Evolutionary conservation across 2,888 invertebrate genomes (phyloP).

Genomic region (Meliscaeva auricollis): DNA sequence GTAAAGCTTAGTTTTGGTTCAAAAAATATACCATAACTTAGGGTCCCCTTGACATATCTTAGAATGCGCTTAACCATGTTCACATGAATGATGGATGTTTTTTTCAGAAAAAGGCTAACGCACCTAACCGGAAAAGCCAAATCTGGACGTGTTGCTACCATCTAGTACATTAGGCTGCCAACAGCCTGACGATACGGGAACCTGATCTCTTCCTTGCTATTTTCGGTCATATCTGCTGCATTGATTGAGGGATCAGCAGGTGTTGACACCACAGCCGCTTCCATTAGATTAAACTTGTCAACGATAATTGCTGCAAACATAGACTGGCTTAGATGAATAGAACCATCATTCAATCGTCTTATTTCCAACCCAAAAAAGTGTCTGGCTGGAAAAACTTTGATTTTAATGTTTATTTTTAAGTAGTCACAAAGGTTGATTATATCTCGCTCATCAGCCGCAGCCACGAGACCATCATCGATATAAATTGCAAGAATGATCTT

Average conservation of each 20-base stretch:
- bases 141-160: constrained; percentile 28
- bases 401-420: constrained; percentile 81
- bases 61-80: constrained; percentile 24
- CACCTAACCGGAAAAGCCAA: constrained; percentile 16
- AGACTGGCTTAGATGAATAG: constrained; percentile 5
- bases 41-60: constrained; percentile 7
- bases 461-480: constrained; percentile 78
- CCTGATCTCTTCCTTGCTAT: neutral
- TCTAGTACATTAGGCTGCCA: constrained; percentile 22
- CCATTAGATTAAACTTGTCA: constrained; percentile 1
- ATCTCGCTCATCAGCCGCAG: constrained; percentile 52
- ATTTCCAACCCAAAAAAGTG: constrained; percentile 7
- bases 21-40: constrained; percentile 10
- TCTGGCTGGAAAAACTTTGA: constrained; percentile 80
- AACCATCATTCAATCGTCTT: neutral
- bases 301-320: neutral
- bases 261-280: constrained; percentile 11
- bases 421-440: constrained; percentile 52
- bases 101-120: constrained; percentile 15
- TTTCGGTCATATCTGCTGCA: neutral
- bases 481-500: constrained; percentile 76
- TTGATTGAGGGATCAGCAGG: constrained; percentile 12
- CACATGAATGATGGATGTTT: neutral
- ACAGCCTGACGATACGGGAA: constrained; percentile 18
- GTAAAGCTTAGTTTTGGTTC: neutral